These are phyloP conservation scores for Athalia cordata DNA, from an alignment of 2,888 invertebrate genomes.

Conservation along the genomic window DNA sequence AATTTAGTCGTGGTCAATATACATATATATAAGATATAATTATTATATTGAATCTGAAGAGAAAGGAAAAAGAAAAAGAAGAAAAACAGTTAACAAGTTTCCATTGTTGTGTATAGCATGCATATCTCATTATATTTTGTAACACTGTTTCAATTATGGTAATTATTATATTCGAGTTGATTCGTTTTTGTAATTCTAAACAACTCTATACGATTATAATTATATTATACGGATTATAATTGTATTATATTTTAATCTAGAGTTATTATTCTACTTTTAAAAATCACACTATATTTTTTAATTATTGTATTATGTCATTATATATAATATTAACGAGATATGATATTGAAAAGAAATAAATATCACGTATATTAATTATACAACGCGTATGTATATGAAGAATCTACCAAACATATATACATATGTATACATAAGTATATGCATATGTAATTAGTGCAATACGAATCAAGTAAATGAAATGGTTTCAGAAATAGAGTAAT, in stretches of 20 bases:
- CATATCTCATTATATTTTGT: constrained; percentile 70
- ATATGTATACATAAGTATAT: too few species aligned
- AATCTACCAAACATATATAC: too few species aligned
- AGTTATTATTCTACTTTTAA: constrained; percentile 68
- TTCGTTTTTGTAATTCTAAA: constrained; percentile 43
- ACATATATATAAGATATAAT: neutral
- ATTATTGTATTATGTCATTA: constrained; percentile 69
- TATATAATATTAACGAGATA: constrained; percentile 60
- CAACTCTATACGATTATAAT: constrained; percentile 23
- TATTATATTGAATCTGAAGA: neutral
- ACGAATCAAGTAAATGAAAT: too few species aligned
- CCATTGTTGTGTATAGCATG: constrained; percentile 68
- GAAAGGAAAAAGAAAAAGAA: neutral
- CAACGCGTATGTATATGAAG: too few species aligned
- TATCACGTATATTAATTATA: constrained; percentile 55
- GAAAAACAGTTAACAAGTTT: constrained; percentile 40
- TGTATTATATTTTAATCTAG: constrained; percentile 61
- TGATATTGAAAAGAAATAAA: constrained; percentile 68
- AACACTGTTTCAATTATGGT: constrained; percentile 66
- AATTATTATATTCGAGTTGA: constrained; percentile 54
- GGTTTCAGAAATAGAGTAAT: too few species aligned
- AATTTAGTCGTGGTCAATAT: constrained; percentile 29
- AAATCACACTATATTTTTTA: constrained; percentile 71
- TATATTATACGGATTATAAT: constrained; percentile 20
- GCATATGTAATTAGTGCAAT: too few species aligned